Percentiles rank a stretch among this genome's conserved stretches.
Evolutionary conservation across 2,888 invertebrate genomes (phyloP).

Genomic region (Hypolimnas misippus): DNA sequence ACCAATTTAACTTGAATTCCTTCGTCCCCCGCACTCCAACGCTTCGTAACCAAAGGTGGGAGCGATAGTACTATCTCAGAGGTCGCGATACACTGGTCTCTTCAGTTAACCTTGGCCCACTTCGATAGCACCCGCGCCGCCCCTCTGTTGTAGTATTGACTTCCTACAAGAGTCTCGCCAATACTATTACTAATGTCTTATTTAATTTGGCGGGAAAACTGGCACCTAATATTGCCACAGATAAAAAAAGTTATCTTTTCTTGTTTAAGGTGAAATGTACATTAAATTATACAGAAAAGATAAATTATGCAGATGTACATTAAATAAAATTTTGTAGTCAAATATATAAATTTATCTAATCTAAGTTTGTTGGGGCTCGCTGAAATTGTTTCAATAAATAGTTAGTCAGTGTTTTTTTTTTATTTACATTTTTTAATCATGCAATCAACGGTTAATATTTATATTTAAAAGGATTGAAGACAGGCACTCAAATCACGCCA

Average conservation of each 20-base stretch:
- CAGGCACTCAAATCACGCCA: too few species aligned
- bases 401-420: too few species aligned
- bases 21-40: conserved; percentile 45
- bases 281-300: background rate
- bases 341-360: too few species aligned
- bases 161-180: conserved; percentile 57
- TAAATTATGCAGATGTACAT: too few species aligned
- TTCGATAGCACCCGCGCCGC: conserved; percentile 63
- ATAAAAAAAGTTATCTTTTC: background rate
- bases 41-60: conserved; percentile 46
- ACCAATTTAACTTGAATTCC: conserved; percentile 50
- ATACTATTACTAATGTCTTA: conserved; percentile 19
- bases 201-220: conserved; percentile 12
- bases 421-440: too few species aligned
- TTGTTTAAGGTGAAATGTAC: background rate
- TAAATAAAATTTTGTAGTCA: too few species aligned
- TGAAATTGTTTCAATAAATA: too few species aligned
- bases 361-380: too few species aligned
- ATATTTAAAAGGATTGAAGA: too few species aligned
- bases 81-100: conserved; percentile 58
- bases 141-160: conserved; percentile 56
- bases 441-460: too few species aligned
- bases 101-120: conserved; percentile 71
- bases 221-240: background rate
- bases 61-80: conserved; percentile 50